Percentiles rank a stretch among this genome's conserved stretches.
These are phyloP conservation scores for Hippocampus zosterae DNA, from an alignment of 2,113 vertebrate species.

Conservation along the genomic window DNA sequence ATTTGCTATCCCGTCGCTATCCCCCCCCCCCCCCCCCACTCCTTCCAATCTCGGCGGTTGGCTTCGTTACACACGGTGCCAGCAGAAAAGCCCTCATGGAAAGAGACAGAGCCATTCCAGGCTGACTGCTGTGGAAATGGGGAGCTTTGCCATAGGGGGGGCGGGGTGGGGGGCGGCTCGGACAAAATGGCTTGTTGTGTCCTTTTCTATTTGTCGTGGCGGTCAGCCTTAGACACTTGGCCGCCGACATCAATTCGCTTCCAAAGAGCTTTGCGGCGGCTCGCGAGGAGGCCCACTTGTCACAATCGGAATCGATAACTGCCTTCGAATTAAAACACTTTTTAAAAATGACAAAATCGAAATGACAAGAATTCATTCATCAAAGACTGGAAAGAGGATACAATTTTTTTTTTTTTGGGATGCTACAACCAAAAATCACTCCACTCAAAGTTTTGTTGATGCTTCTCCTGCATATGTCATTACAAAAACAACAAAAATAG, in stretches of 20 bases:
- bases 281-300: not conserved
- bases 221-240: constrained; percentile 21
- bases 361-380: too few relatives aligned
- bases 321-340: constrained; percentile 4
- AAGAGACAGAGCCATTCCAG: constrained; percentile 54
- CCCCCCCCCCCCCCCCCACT: constrained; percentile 2
- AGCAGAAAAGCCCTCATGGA: constrained; percentile 48
- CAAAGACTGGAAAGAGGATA: too few relatives aligned
- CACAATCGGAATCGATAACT: constrained; percentile 18
- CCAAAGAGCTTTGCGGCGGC: constrained; percentile 28
- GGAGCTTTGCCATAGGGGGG: constrained; percentile 53
- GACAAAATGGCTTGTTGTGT: constrained; percentile 57
- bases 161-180: too few relatives aligned
- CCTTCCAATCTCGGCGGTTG: not conserved
- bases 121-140: constrained; percentile 47
- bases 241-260: constrained; percentile 50
- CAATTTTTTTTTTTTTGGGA: too few relatives aligned
- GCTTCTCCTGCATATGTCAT: too few relatives aligned
- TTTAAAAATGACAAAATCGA: too few relatives aligned
- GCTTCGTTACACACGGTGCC: constrained; percentile 28
- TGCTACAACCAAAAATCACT: too few relatives aligned
- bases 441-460: too few relatives aligned
- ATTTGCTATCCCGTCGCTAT: constrained; percentile 15
- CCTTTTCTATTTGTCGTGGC: constrained; percentile 46
- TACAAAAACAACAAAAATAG: too few relatives aligned